phyloP scores from a whole-genome alignment of 2,113 vertebrate species.

The Sinocyclocheilus grahami region DNA sequence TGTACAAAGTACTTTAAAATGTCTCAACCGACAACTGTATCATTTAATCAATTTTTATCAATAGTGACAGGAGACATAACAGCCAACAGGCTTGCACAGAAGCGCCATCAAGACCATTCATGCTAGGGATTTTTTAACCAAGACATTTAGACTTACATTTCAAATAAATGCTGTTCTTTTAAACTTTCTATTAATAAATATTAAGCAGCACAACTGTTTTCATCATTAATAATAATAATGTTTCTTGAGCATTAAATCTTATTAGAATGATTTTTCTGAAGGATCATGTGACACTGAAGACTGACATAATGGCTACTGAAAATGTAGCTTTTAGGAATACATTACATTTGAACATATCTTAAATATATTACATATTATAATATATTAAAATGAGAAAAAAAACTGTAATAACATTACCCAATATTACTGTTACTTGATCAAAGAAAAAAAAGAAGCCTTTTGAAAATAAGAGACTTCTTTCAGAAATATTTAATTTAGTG shows the following conservation, averaged over 20 bases:
- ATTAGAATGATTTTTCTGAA: neutral
- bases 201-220: neutral
- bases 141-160: neutral
- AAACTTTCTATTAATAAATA: neutral
- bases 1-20: slow-evolving; percentile 19
- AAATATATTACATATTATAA: no score
- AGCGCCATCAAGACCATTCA: slow-evolving; percentile 1
- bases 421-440: no score
- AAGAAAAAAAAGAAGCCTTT: no score
- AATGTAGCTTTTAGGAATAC: no score
- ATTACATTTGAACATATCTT: no score
- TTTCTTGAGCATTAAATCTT: neutral
- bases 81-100: slow-evolving; percentile 21
- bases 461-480: no score
- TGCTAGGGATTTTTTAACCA: neutral
- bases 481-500: no score
- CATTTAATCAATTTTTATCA: slow-evolving; percentile 10
- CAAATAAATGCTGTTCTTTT: neutral
- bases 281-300: neutral
- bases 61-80: slow-evolving; percentile 19
- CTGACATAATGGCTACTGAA: no score
- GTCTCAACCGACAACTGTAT: neutral
- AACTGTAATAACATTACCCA: no score
- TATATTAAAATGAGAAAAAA: no score
- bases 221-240: neutral